Base-by-base conservation (phyloP, 1,140 invertebrate genomes). In the Druon quercuslanigerum region DNA sequence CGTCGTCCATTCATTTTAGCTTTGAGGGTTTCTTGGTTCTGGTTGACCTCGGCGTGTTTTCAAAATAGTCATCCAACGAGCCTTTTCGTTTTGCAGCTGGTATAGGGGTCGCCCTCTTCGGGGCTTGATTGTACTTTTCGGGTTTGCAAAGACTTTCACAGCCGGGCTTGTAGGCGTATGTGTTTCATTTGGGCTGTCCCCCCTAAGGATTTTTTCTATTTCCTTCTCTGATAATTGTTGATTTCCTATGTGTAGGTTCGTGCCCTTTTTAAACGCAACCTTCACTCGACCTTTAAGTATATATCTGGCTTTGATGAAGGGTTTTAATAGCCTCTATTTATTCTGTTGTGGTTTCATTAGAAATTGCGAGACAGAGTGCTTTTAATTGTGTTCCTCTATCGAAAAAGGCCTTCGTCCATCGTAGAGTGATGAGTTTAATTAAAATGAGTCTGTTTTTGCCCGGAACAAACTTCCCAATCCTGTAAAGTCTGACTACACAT, bases 231-330 rank as follows among this genome's bases (percentile, higher is more conserved):
- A 46, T 0, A 51, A 51, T 50, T n/a, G 13, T 40, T 50, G 11
- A 19, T 57, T 17, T 25, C 57, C 50, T 13, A 74, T 4, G 8
- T 50, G 17, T 1, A 74, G 17, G 2, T 56, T 5, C n/a, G 2
- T 46, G 16, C 54, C 20, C 33, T 33, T 20, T 12, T 60, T 14
- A n/a, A 14, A 9, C 0, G 73, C n/a, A 11, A 57, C 20, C 17
- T 74, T 11, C 11, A 33, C 73, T 40, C 50, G 5, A 2, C 33
- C 13, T 13, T 54, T 54, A 1, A 74, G 73, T 16, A 57, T 1
- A 57, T 74, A 46, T 74, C 73, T 74, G 4, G 73, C 73, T 57
- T 74, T 74, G 16, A 74, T n/a, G 11, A 14, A 50, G 54, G 14
- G 17, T 0, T 56, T 17, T 74, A 14, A 40, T 33, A 2, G 20